Conservation (phyloP, 2,797 vertebrate genomes). For the Sebastes minor region DNA sequence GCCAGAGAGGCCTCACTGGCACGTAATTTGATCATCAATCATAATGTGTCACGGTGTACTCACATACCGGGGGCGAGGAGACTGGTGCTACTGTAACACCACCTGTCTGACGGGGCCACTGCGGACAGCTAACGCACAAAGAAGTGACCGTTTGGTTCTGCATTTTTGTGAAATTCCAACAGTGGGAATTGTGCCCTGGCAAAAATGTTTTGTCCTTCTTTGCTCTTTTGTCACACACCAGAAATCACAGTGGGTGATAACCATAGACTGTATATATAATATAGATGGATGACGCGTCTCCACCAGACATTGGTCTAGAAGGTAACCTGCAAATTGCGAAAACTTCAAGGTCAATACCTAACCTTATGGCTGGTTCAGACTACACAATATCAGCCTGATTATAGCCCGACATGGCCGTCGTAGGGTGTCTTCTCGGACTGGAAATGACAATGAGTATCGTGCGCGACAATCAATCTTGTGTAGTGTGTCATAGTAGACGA, state of each 20-base stretch:
- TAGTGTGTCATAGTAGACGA: no score
- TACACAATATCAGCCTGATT: no score
- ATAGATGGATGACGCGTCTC: no score
- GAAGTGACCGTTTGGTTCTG: slow-evolving; percentile 58
- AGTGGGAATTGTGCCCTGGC: slow-evolving; percentile 20
- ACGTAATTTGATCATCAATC: slow-evolving; percentile 53
- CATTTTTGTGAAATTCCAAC: slow-evolving; percentile 63
- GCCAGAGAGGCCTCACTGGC: slow-evolving; percentile 32
- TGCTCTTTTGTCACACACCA: slow-evolving; percentile 7
- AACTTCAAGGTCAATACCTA: no score
- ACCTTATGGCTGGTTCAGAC: no score
- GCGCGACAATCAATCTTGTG: no score
- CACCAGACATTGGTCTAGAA: no score
- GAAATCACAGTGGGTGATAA: background rate
- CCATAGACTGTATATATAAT: no score
- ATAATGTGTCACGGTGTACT: slow-evolving; percentile 25
- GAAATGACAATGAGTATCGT: no score
- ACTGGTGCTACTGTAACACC: slow-evolving; percentile 54
- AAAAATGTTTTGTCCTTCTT: background rate
- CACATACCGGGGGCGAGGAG: slow-evolving; percentile 38
- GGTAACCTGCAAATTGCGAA: no score
- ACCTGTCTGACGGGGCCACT: slow-evolving; percentile 54
- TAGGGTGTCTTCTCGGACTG: no score
- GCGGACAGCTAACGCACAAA: slow-evolving; percentile 34
- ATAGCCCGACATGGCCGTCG: no score